Evolutionary conservation across 2,113 vertebrate species (phyloP).

Genomic region (Neotragus moschatus): DNA sequence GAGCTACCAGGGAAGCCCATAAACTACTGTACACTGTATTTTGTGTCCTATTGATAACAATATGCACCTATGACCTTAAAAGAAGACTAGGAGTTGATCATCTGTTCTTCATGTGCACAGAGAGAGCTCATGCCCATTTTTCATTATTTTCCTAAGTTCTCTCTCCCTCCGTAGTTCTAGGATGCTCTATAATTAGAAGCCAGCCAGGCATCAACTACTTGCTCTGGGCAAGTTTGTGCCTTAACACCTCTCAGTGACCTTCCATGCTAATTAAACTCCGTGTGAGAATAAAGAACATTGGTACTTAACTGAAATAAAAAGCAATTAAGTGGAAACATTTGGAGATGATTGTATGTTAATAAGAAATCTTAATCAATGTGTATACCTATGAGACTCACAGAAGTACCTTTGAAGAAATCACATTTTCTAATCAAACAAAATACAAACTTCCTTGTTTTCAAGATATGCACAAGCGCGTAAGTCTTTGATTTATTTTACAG

Average conservation of each 20-base stretch:
- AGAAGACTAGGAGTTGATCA: background rate
- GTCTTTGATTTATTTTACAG: slow-evolving; percentile 36
- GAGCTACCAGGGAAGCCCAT: background rate
- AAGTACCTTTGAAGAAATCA: slow-evolving; percentile 58
- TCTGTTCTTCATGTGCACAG: background rate
- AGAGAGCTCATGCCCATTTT: background rate
- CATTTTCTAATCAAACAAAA: slow-evolving; percentile 65
- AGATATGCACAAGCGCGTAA: background rate
- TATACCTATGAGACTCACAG: slow-evolving; percentile 66
- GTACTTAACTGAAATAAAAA: slow-evolving; percentile 76
- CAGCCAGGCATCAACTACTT: slow-evolving; percentile 54
- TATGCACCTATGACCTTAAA: background rate
- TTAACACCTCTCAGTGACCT: slow-evolving; percentile 72
- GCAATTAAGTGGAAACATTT: slow-evolving; percentile 77
- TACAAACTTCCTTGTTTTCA: slow-evolving; percentile 45
- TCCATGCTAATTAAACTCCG: slow-evolving; percentile 73
- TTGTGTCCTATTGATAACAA: background rate
- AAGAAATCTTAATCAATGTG: slow-evolving; percentile 76
- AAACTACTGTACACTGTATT: background rate
- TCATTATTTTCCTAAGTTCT: background rate
- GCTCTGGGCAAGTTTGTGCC: slow-evolving; percentile 69
- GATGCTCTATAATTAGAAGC: slow-evolving; percentile 70
- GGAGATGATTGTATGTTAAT: slow-evolving; percentile 74
- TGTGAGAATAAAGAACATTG: slow-evolving; percentile 72
- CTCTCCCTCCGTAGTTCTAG: slow-evolving; percentile 2